phyloP scores from a whole-genome alignment of 2,888 invertebrate species.

The Idaea dimidiata region DNA sequence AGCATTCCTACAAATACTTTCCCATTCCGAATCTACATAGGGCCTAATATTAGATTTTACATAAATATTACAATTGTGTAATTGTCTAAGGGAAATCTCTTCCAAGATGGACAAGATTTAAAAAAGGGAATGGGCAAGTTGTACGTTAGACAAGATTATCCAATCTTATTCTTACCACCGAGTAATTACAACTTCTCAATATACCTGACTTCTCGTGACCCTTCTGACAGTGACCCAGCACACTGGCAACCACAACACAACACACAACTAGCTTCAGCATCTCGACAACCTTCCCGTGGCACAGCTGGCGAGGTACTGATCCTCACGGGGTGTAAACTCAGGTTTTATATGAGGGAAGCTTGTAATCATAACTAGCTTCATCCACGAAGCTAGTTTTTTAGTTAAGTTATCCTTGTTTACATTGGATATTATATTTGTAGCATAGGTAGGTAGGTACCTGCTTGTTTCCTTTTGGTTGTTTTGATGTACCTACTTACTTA shows the following conservation, averaged over 20 bases:
- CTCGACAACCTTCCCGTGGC: neutral
- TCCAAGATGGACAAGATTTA: too few species aligned
- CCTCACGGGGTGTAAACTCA: neutral
- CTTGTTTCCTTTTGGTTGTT: neutral
- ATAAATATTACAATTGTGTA: too few species aligned
- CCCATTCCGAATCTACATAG: too few species aligned
- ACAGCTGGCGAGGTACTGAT: neutral
- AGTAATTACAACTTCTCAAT: neutral
- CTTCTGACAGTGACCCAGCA: neutral
- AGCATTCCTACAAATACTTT: too few species aligned
- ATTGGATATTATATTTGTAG: neutral
- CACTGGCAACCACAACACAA: neutral
- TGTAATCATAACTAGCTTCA: too few species aligned
- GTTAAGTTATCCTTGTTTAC: neutral
- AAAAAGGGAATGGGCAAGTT: too few species aligned
- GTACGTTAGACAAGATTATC: too few species aligned
- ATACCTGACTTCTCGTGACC: neutral
- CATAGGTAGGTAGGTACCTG: neutral
- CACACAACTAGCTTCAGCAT: neutral
- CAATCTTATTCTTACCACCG: too few species aligned
- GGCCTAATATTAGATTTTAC: too few species aligned
- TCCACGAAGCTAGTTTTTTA: too few species aligned
- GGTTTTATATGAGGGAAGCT: neutral
- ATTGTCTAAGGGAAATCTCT: too few species aligned
- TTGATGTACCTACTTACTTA: too few species aligned